These are phyloP conservation scores for Esox masquinongy DNA, from an alignment of 2,797 vertebrate species.

Conservation along the genomic window DNA sequence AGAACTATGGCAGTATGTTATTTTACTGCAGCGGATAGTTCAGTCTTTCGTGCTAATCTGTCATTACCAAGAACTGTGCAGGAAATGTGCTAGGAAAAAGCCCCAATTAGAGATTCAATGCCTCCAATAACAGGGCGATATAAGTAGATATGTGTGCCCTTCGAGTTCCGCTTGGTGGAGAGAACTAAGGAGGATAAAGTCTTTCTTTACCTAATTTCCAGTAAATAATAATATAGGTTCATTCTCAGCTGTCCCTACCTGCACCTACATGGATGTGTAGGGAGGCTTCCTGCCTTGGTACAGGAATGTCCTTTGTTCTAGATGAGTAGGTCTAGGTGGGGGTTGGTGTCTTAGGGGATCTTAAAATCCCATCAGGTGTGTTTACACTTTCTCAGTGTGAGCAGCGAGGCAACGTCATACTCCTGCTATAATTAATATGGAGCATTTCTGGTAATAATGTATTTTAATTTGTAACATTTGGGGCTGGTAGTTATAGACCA, in stretches of 20 bases:
- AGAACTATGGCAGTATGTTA: background rate
- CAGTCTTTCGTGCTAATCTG: slow-evolving; percentile 14
- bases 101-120: slow-evolving; percentile 4
- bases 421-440: background rate
- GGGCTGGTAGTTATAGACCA: background rate
- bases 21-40: background rate
- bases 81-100: background rate
- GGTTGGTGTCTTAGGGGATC: slow-evolving; percentile 17
- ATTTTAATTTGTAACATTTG: background rate
- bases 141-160: background rate
- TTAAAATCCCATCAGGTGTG: slow-evolving; percentile 17
- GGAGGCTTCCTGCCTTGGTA: slow-evolving; percentile 5
- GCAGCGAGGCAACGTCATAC: background rate
- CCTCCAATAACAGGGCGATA: slow-evolving; percentile 6
- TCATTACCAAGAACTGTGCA: slow-evolving; percentile 19
- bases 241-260: background rate
- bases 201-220: slow-evolving; percentile 11
- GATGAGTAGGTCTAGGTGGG: slow-evolving; percentile 16
- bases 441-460: background rate
- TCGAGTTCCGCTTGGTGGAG: background rate
- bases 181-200: background rate
- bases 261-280: slow-evolving; percentile 7
- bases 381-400: slow-evolving; percentile 3
- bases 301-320: slow-evolving; percentile 36
- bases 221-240: slow-evolving; percentile 7